These are phyloP conservation scores for Leptodactylus fuscus DNA, from an alignment of 2,113 vertebrate genomes.

Conservation along the genomic window DNA sequence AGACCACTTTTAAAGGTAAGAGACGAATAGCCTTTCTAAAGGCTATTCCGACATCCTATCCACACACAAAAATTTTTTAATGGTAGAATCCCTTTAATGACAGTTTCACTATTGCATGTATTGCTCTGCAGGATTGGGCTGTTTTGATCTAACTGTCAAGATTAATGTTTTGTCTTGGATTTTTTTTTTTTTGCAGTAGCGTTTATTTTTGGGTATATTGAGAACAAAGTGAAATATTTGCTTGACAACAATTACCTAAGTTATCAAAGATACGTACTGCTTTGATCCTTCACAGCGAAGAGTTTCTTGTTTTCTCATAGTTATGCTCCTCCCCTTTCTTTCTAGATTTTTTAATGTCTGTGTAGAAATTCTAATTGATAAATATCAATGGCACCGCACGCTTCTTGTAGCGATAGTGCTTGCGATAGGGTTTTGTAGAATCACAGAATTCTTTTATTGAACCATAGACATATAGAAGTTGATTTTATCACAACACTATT, in stretches of 20 bases:
- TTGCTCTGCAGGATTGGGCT: neutral
- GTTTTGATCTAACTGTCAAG: neutral
- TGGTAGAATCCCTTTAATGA: too few relatives aligned
- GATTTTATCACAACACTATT: too few relatives aligned
- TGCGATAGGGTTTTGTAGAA: too few relatives aligned
- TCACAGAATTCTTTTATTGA: too few relatives aligned
- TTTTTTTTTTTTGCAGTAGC: neutral
- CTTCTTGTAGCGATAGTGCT: too few relatives aligned
- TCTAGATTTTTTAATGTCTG: neutral
- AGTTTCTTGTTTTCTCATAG: neutral
- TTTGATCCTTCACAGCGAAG: neutral
- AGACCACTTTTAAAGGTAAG: too few relatives aligned
- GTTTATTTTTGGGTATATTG: neutral
- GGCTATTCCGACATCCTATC: too few relatives aligned
- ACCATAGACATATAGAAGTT: too few relatives aligned
- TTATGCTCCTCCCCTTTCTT: neutral
- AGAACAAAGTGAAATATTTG: conserved; percentile 13
- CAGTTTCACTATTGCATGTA: neutral
- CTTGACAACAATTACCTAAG: conserved; percentile 17
- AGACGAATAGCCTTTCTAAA: too few relatives aligned
- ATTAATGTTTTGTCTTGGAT: neutral
- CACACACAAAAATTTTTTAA: too few relatives aligned
- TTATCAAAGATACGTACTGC: neutral
- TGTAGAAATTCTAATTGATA: neutral
- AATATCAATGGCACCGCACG: too few relatives aligned